Conservation (phyloP, 2,888 invertebrate genomes). For the Halictus quadricinctus region DNA sequence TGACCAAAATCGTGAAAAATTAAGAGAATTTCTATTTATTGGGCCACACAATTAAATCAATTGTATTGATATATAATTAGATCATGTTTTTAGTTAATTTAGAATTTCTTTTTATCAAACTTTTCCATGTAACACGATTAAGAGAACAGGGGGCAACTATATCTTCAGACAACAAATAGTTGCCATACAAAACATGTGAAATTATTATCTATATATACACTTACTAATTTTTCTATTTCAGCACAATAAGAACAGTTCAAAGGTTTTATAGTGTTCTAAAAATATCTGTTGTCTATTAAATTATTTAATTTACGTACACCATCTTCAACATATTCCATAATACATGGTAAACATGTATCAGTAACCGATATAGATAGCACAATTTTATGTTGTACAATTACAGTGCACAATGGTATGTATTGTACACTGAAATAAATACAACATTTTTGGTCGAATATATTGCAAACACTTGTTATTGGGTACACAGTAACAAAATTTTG, state of each 20-base stretch:
- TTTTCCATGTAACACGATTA: constrained; percentile 27
- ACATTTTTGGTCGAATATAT: constrained; percentile 20
- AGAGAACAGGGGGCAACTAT: constrained; percentile 50
- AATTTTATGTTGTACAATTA: constrained; percentile 25
- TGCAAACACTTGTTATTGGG: constrained; percentile 29
- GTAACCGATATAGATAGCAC: constrained; percentile 27
- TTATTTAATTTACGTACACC: constrained; percentile 28
- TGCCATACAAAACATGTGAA: constrained; percentile 30
- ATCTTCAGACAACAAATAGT: constrained; percentile 34
- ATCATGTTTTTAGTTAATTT: constrained; percentile 21
- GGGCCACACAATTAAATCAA: constrained; percentile 20
- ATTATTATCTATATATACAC: constrained; percentile 14
- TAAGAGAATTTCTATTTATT: constrained; percentile 40
- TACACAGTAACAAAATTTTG: constrained; percentile 28
- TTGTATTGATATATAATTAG: constrained; percentile 31
- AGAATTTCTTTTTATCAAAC: constrained; percentile 1
- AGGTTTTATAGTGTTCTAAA: constrained; percentile 26
- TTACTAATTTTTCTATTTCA: constrained; percentile 38
- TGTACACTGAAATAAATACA: constrained; percentile 21
- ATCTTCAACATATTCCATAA: constrained; percentile 8
- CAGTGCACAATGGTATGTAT: constrained; percentile 8
- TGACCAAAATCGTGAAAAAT: constrained; percentile 53
- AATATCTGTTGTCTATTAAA: constrained; percentile 12
- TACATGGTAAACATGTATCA: neutral
- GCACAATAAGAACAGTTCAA: constrained; percentile 11